Conservation (phyloP, 2,888 invertebrate genomes). For the Patella ulyssiponensis region DNA sequence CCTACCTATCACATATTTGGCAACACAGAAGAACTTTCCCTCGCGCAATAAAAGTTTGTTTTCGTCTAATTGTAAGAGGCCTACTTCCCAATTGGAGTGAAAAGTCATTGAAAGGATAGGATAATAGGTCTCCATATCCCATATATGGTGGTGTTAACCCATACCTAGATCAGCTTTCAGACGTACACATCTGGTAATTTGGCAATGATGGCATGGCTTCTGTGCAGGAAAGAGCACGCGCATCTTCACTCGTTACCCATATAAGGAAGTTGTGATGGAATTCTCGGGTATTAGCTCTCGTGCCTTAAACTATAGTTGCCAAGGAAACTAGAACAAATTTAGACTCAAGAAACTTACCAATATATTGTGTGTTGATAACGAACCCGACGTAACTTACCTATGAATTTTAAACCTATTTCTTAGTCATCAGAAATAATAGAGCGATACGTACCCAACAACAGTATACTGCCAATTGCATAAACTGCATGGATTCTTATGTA, state of each 20-base stretch:
- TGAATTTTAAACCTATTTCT: no score
- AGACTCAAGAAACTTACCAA: neutral
- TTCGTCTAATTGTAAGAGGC: neutral
- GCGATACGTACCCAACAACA: no score
- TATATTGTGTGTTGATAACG: no score
- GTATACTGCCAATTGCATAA: no score
- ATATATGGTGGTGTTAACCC: neutral
- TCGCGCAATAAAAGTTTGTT: neutral
- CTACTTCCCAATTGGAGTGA: neutral
- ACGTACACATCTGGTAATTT: neutral
- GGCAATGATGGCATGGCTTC: neutral
- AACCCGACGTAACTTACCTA: no score
- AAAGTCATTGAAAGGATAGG: neutral
- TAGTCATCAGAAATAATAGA: no score
- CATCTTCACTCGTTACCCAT: conserved; percentile 5
- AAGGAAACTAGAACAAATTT: conserved; percentile 7
- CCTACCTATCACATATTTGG: neutral
- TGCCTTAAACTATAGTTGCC: neutral
- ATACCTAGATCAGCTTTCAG: neutral
- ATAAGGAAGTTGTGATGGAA: conserved; percentile 9
- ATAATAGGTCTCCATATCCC: neutral
- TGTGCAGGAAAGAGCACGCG: conserved; percentile 8
- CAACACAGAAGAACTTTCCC: neutral
- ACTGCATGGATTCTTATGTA: no score
- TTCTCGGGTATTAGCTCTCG: conserved; percentile 2